Evolutionary conservation across 2,113 vertebrate genomes (phyloP).

Genomic region (Nothobranchius kuhntae): DNA sequence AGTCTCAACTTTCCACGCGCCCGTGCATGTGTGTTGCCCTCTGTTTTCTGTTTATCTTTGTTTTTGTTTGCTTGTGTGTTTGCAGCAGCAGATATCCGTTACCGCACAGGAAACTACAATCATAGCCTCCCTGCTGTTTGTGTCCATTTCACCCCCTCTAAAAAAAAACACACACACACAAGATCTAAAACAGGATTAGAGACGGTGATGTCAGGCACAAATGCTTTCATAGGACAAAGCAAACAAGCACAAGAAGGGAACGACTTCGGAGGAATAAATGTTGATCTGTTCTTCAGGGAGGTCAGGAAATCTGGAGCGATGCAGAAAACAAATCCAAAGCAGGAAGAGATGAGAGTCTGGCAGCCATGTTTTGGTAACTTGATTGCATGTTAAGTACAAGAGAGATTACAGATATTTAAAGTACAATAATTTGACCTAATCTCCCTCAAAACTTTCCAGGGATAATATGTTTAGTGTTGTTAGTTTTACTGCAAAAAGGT

Average conservation of each 20-base stretch:
- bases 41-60: slow-evolving; percentile 29
- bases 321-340: background rate
- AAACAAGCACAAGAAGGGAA: slow-evolving; percentile 10
- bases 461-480: no score
- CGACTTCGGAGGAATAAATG: slow-evolving; percentile 10
- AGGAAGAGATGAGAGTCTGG: background rate
- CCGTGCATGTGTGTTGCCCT: slow-evolving; percentile 14
- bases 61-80: slow-evolving; percentile 10
- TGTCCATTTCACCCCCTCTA: background rate
- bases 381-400: slow-evolving; percentile 4
- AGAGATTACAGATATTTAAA: slow-evolving; percentile 3
- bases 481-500: background rate
- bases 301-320: background rate
- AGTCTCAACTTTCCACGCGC: slow-evolving; percentile 14
- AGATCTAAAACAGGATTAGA: background rate
- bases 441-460: background rate
- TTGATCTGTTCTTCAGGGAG: background rate
- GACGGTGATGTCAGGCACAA: background rate
- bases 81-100: slow-evolving; percentile 21
- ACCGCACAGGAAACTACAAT: slow-evolving; percentile 14
- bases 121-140: slow-evolving; percentile 14
- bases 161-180: slow-evolving; percentile 8
- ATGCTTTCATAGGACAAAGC: background rate
- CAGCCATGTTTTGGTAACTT: background rate
- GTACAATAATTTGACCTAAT: background rate